Percentiles rank a stretch among this genome's conserved stretches.
Conservation (phyloP, 2,797 vertebrate species). For the Chelon auratus region DNA sequence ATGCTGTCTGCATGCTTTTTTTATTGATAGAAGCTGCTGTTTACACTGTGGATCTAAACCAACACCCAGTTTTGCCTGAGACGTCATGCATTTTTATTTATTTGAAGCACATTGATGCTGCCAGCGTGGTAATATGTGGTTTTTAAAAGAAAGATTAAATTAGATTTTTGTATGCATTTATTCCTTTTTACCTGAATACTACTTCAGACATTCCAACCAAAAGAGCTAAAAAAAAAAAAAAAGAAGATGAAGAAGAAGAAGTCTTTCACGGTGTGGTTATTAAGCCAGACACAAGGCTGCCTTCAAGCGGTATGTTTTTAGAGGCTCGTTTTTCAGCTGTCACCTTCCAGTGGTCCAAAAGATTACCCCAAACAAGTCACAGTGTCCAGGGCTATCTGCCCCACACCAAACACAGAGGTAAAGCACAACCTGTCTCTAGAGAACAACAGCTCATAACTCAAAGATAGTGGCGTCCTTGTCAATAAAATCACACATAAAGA, state of each 20-base stretch:
- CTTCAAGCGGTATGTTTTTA: constrained; percentile 60
- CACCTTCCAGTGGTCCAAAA: constrained; percentile 66
- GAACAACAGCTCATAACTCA: constrained; percentile 77
- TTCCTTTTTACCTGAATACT: not conserved
- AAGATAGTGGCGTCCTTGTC: constrained; percentile 73
- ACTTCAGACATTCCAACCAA: not conserved
- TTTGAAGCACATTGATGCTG: constrained; percentile 33
- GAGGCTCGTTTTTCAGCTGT: constrained; percentile 78
- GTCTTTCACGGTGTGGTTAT: constrained; percentile 28
- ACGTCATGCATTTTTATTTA: constrained; percentile 35
- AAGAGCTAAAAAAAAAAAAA: not conserved
- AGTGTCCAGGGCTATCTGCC: constrained; percentile 67
- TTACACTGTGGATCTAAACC: constrained; percentile 30
- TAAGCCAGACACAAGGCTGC: constrained; percentile 44
- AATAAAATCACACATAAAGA: constrained; percentile 76
- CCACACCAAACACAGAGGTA: constrained; percentile 64
- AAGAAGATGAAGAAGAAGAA: not conserved
- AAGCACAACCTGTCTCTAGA: constrained; percentile 51
- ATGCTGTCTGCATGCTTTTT: not conserved
- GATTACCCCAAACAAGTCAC: constrained; percentile 71
- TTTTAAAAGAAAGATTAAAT: not conserved
- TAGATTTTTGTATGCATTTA: not conserved
- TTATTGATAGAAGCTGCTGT: constrained; percentile 9
- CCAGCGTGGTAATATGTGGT: not conserved
- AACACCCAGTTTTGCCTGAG: constrained; percentile 43